Evolutionary conservation across 1,140 invertebrate genomes (phyloP).

Genomic region (Macrosteles quadrilineatus): DNA sequence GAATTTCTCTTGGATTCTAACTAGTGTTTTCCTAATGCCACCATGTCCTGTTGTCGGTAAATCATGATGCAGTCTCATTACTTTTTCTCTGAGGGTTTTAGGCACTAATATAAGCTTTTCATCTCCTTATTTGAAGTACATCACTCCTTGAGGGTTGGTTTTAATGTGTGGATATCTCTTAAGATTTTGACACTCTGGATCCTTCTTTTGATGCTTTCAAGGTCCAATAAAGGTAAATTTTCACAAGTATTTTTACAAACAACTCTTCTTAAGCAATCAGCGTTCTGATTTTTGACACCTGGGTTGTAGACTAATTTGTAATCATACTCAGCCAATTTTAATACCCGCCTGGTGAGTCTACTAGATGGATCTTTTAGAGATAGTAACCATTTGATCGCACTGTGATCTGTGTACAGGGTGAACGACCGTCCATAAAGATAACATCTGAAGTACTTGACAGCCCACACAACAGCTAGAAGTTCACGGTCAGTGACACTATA

Average conservation of each 20-base stretch:
- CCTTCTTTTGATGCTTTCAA: neutral
- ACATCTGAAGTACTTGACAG: neutral
- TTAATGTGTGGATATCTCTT: neutral
- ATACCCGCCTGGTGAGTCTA: neutral
- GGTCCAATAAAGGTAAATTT: neutral
- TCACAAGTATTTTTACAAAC: neutral
- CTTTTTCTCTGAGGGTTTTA: neutral
- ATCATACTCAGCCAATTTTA: neutral
- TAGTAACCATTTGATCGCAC: neutral
- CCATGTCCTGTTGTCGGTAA: neutral
- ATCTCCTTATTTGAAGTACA: neutral
- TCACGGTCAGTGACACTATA: neutral
- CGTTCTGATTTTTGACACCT: neutral
- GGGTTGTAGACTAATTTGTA: neutral
- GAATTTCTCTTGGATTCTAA: neutral
- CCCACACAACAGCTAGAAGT: neutral
- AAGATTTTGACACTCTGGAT: neutral
- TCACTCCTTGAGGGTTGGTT: neutral
- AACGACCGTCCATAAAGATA: slow-evolving; percentile 14
- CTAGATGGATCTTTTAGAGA: slow-evolving; percentile 3
- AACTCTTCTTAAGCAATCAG: neutral
- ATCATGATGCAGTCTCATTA: neutral
- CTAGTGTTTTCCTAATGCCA: neutral
- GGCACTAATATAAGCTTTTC: neutral
- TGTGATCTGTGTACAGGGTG: neutral